phyloP scores from a whole-genome alignment of 2,797 vertebrate genomes.

The Gymnocypris eckloni region DNA sequence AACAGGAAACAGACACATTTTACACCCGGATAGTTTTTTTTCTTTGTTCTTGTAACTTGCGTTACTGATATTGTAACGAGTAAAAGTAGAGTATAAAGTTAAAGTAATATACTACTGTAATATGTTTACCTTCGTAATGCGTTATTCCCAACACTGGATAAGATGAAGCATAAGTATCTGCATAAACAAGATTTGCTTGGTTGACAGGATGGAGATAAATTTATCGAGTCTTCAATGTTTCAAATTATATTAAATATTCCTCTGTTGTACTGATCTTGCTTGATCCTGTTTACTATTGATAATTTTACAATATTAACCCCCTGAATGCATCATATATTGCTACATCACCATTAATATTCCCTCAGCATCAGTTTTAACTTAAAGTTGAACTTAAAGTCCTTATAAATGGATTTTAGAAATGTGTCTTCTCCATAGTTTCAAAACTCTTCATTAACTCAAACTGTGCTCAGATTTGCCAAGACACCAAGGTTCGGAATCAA shows the following conservation, averaged over 20 bases:
- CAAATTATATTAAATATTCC: neutral
- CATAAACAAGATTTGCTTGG: neutral
- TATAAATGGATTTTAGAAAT: neutral
- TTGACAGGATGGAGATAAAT: neutral
- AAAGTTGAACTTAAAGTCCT: neutral
- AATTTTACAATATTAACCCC: slow-evolving; percentile 1
- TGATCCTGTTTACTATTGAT: neutral
- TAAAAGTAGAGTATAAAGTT: no score
- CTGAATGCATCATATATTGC: neutral
- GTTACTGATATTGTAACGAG: no score
- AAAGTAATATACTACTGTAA: no score
- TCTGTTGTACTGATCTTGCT: neutral
- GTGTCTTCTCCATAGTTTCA: neutral
- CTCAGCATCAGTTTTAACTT: slow-evolving; percentile 12
- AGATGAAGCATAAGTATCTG: neutral
- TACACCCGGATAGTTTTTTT: no score
- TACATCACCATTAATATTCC: neutral
- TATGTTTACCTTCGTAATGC: no score
- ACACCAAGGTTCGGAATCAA: slow-evolving; percentile 13
- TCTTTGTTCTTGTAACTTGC: no score
- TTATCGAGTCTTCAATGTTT: neutral
- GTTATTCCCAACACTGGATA: no score
- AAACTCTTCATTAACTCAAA: neutral
- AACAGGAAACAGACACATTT: no score
- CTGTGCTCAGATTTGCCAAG: neutral